These are phyloP conservation scores for Stegastes partitus DNA, from an alignment of 2,113 vertebrate genomes.

Conservation along the genomic window DNA sequence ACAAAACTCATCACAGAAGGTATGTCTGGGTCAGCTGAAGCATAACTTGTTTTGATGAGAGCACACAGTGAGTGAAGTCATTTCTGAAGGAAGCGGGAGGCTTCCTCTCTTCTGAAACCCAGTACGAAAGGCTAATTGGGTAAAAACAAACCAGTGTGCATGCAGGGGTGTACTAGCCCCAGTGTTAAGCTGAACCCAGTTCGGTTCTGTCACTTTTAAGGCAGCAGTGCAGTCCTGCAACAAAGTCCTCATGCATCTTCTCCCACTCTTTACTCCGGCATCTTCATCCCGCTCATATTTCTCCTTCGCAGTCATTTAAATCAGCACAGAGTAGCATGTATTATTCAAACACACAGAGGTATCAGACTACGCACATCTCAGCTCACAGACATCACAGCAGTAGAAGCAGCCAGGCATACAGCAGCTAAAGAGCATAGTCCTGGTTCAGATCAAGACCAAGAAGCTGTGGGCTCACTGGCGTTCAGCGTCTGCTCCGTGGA, in stretches of 20 bases:
- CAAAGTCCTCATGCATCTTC: constrained; percentile 16
- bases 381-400: constrained; percentile 66
- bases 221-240: constrained; percentile 50
- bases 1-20: constrained; percentile 44
- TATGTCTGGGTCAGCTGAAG: constrained; percentile 52
- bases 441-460: constrained; percentile 15
- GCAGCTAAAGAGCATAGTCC: constrained; percentile 47
- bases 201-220: constrained; percentile 53
- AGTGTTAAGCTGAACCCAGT: constrained; percentile 7
- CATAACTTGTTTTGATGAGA: constrained; percentile 43
- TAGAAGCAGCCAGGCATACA: constrained; percentile 59
- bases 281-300: constrained; percentile 27
- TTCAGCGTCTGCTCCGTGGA: constrained; percentile 29
- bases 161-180: constrained; percentile 18
- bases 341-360: constrained; percentile 36
- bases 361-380: constrained; percentile 44
- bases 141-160: constrained; percentile 53
- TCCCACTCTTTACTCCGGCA: constrained; percentile 26
- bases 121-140: constrained; percentile 49
- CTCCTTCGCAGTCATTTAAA: constrained; percentile 35
- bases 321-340: constrained; percentile 35
- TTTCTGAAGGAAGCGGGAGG: constrained; percentile 42
- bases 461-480: constrained; percentile 52
- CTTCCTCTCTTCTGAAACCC: constrained; percentile 39
- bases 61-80: constrained; percentile 46